phyloP scores from a whole-genome alignment of 2,888 invertebrate species.

The Plagodis pulveraria region DNA sequence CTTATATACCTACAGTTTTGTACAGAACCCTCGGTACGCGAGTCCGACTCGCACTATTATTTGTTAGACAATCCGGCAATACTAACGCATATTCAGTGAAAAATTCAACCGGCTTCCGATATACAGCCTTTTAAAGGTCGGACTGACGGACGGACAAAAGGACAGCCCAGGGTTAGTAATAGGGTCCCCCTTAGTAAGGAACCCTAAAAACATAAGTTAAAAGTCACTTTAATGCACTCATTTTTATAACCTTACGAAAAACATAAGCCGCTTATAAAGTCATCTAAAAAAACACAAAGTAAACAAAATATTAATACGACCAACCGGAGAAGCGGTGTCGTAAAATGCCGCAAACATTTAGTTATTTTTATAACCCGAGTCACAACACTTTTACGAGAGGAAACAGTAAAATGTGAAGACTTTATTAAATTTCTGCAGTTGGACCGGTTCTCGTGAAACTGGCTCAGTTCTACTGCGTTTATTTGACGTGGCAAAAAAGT shows the following conservation, averaged over 20 bases:
- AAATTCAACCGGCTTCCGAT: too few relatives aligned
- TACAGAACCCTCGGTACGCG: too few relatives aligned
- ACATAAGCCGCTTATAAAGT: background rate
- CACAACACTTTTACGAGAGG: constrained; percentile 62
- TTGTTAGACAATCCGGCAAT: too few relatives aligned
- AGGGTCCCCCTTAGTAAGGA: too few relatives aligned
- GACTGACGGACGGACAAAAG: too few relatives aligned
- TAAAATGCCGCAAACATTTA: constrained; percentile 47
- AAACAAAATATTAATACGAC: constrained; percentile 32
- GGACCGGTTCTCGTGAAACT: constrained; percentile 42
- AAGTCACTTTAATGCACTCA: too few relatives aligned
- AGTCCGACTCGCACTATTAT: too few relatives aligned
- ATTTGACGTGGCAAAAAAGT: constrained; percentile 22
- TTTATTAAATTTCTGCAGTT: constrained; percentile 64
- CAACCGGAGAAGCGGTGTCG: constrained; percentile 23
- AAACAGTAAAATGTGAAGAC: constrained; percentile 58
- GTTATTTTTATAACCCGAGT: constrained; percentile 40
- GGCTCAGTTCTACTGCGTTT: constrained; percentile 32
- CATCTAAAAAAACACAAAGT: constrained; percentile 26
- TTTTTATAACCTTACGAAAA: background rate
- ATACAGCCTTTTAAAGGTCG: too few relatives aligned
- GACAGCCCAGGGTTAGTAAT: too few relatives aligned
- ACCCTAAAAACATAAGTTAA: too few relatives aligned
- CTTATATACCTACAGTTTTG: too few relatives aligned
- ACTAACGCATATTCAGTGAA: too few relatives aligned